A percentile compares a stretch with the other conserved stretches of the same genome.
Conservation (phyloP, 2,888 invertebrate species). For the Ennomos fuscantarius region DNA sequence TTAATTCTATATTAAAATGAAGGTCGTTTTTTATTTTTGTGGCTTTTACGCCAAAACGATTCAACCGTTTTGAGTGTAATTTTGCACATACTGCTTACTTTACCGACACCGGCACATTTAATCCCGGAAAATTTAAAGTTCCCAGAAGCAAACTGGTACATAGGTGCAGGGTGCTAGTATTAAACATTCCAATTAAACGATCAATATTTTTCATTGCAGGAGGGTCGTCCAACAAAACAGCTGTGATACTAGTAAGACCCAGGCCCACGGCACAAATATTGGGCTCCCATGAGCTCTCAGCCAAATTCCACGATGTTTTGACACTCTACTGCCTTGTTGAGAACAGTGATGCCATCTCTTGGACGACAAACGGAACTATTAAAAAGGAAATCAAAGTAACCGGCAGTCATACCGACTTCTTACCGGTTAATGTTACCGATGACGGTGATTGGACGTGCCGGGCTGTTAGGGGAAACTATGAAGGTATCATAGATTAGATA, state of each 20-base stretch:
- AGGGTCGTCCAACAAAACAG: constrained; percentile 59
- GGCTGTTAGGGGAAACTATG: constrained; percentile 49
- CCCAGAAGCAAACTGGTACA: too few species aligned
- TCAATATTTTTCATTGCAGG: constrained; percentile 52
- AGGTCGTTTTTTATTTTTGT: too few species aligned
- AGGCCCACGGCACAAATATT: constrained; percentile 66
- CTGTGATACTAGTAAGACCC: constrained; percentile 50
- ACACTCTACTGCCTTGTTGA: constrained; percentile 64
- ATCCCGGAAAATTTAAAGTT: too few species aligned
- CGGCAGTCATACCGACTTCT: constrained; percentile 47
- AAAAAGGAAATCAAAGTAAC: constrained; percentile 45
- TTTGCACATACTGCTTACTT: too few species aligned
- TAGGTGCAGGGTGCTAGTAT: background rate
- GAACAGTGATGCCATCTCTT: constrained; percentile 54
- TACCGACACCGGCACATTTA: too few species aligned
- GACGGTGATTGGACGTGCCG: constrained; percentile 66
- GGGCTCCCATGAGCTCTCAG: constrained; percentile 59
- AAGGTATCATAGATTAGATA: constrained; percentile 46
- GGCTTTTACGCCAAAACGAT: too few species aligned
- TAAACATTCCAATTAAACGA: background rate
- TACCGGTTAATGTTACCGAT: constrained; percentile 57
- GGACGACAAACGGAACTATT: constrained; percentile 54
- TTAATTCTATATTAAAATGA: too few species aligned
- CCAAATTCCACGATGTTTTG: constrained; percentile 44
- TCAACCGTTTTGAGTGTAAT: too few species aligned